A percentile compares a stretch with the other conserved stretches of the same genome.
These are phyloP conservation scores for Crossaster papposus DNA, from an alignment of 53 echinoderm and acorn worm species.

Conservation along the genomic window DNA sequence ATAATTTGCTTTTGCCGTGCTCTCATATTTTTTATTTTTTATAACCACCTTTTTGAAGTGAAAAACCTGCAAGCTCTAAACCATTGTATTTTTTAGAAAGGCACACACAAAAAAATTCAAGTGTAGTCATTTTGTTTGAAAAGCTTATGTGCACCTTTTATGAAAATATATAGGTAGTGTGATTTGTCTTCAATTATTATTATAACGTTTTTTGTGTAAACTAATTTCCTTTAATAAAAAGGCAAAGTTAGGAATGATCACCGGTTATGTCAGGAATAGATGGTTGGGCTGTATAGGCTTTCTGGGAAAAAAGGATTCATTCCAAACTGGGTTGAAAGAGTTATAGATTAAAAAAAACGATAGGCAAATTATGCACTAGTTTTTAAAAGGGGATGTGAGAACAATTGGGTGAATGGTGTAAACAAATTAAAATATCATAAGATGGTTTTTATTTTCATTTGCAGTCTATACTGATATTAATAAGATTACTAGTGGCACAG, in stretches of 20 bases:
- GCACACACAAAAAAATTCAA: not conserved
- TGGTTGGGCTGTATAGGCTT: not conserved
- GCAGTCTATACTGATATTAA: no score
- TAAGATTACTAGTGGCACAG: no score
- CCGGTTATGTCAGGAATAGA: not conserved
- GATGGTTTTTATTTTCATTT: no score
- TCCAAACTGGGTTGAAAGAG: not conserved
- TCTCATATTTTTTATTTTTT: constrained; percentile 37
- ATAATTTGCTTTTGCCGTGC: constrained; percentile 40
- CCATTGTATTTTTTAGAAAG: not conserved
- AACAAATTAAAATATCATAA: no score
- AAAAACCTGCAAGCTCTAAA: not conserved
- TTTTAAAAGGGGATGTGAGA: no score
- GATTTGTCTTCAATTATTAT: not conserved
- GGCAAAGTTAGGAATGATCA: not conserved
- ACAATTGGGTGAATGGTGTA: no score
- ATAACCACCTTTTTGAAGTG: constrained; percentile 16
- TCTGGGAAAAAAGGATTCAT: not conserved
- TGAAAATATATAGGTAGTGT: not conserved
- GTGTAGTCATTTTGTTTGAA: not conserved
- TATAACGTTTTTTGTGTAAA: not conserved
- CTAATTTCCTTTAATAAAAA: not conserved
- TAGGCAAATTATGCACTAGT: no score
- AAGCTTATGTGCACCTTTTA: not conserved
- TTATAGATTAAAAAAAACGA: no score